Evolutionary conservation across 2,888 invertebrate genomes (phyloP), one percentile per base, ranked within the genome.

Genomic region (Dryocosmus kuriphilus): DNA sequence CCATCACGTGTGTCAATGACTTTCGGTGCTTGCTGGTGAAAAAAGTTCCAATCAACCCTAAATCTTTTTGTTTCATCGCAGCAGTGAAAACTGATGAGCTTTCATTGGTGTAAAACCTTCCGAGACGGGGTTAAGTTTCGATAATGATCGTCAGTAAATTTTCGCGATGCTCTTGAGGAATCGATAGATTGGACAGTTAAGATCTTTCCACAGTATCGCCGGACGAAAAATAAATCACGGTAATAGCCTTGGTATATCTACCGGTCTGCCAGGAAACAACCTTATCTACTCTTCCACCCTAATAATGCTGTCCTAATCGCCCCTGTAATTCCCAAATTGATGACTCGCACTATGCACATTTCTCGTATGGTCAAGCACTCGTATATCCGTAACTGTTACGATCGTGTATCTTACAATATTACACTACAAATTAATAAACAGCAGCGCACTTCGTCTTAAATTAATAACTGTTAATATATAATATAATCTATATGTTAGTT

Each of bases 231-330:
- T 84, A 85, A 85, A 85, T 84, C 84, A 84, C 79, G 80, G 79
- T 83, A 84, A 85, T 84, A 82, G 83, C 78, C 67, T 76, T 78
- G 77, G 78, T 83, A 83, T 81, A 83, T 83, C 80, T 81, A 77
- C 77, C 78, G 76, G 81, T 81, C 80, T 79, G 84, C 83, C 84
- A 82, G 83, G 82, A 84, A 84, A 84, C 83, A 83, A 84, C 83
- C 85, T 85, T 85, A 85, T 85, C 85, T 85, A 84, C 82, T 83
- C 85, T 84, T 85, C 85, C 83, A 83, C 84, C 85, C 85, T 85
- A 84, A 85, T 85, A 85, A 85, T 85, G 83, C 84, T 82, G 81
- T 80, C 80, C 81, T 85, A 84, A 85, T 85, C 85, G 83, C 80
- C 80, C 81, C 85, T 83, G 84, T 85, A 85, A 85, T 85, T 84